Percentiles rank a stretch among this genome's conserved stretches.
phyloP scores from a whole-genome alignment of 2,797 vertebrate genomes.

The Chiroxiphia lanceolata region DNA sequence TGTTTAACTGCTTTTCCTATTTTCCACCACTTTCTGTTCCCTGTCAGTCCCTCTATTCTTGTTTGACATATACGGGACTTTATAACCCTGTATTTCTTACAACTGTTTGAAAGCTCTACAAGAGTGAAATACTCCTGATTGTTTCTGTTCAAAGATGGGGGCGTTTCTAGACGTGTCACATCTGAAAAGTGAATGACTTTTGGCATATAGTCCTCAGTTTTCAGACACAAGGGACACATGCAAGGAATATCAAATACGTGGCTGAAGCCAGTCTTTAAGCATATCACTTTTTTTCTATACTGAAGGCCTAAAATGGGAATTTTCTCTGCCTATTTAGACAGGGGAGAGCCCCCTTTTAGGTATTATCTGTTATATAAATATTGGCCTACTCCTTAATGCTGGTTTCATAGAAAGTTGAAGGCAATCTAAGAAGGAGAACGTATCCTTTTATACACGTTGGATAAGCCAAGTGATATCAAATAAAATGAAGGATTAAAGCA shows the following conservation, averaged over 20 bases:
- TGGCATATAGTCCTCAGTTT: slow-evolving; percentile 32
- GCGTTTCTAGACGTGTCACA: slow-evolving; percentile 45
- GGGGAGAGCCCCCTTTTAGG: background rate
- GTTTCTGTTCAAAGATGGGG: slow-evolving; percentile 39
- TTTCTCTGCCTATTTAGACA: background rate
- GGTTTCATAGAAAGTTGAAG: slow-evolving; percentile 54
- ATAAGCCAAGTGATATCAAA: slow-evolving; percentile 62
- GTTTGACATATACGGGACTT: background rate
- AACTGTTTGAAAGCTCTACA: slow-evolving; percentile 10
- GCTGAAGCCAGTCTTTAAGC: background rate
- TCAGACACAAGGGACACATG: slow-evolving; percentile 35
- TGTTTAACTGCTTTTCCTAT: slow-evolving; percentile 27
- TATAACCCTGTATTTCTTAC: slow-evolving; percentile 37
- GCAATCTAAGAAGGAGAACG: background rate
- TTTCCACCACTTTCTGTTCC: slow-evolving; percentile 34
- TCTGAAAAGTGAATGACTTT: slow-evolving; percentile 59
- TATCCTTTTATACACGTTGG: slow-evolving; percentile 27
- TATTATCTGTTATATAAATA: slow-evolving; percentile 46
- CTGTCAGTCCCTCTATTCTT: slow-evolving; percentile 28
- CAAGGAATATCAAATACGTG: slow-evolving; percentile 28
- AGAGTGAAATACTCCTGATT: background rate
- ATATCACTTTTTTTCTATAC: background rate
- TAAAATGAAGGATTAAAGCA: slow-evolving; percentile 70
- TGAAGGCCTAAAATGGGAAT: background rate
- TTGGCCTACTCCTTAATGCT: slow-evolving; percentile 17